phyloP scores from a whole-genome alignment of 30 jellyfish, hydroid and myxozoan genomes.

The Hydractinia symbiolongicarpus region DNA sequence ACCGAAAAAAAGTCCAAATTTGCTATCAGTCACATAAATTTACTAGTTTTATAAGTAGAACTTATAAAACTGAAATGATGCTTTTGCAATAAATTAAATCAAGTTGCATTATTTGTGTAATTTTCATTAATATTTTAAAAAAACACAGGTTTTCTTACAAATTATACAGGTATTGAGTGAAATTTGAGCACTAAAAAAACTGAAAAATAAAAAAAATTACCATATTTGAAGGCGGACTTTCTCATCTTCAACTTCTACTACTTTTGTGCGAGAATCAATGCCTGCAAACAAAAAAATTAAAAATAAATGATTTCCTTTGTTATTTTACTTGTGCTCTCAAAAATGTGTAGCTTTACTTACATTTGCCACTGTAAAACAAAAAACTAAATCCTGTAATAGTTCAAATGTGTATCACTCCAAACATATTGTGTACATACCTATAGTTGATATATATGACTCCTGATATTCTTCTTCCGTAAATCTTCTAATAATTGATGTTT shows the following conservation, averaged over 20 bases:
- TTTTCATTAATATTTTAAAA: too few species aligned
- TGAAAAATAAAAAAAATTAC: conserved; percentile 11
- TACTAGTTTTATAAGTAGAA: too few species aligned
- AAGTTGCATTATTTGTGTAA: too few species aligned
- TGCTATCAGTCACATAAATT: too few species aligned
- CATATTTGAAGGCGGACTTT: conserved; percentile 55
- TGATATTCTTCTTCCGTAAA: conserved; percentile 53
- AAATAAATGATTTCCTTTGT: neutral
- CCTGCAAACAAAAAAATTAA: conserved; percentile 20
- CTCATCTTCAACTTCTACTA: conserved; percentile 32
- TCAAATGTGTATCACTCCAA: neutral
- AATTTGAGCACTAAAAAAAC: neutral
- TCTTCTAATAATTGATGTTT: conserved; percentile 47
- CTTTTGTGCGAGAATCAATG: conserved; percentile 53
- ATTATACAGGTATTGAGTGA: neutral
- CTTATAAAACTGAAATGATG: too few species aligned
- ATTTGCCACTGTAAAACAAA: neutral
- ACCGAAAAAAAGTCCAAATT: too few species aligned
- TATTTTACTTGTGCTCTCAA: neutral
- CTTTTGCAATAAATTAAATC: too few species aligned
- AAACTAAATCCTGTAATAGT: too few species aligned
- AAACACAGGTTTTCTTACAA: too few species aligned
- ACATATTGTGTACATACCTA: conserved; percentile 41
- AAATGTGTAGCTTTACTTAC: too few species aligned
- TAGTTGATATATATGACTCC: conserved; percentile 53